phyloP scores from a whole-genome alignment of 2,113 vertebrate species.

The Tragulus kanchil region DNA sequence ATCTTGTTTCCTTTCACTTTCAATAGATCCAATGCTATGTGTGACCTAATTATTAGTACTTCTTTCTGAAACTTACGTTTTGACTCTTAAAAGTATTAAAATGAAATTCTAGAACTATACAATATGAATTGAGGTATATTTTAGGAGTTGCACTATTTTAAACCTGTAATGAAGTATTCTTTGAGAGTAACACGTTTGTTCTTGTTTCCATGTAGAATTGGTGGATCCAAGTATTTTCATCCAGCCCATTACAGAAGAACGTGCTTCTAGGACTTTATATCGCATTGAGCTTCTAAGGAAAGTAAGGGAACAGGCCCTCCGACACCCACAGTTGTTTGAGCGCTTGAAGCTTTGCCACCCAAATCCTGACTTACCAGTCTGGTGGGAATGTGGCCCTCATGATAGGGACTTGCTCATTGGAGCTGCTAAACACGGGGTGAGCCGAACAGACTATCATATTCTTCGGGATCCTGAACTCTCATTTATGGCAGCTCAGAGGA shows the following conservation, averaged over 20 bases:
- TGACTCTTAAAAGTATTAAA: constrained; percentile 25
- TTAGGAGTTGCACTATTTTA: constrained; percentile 22
- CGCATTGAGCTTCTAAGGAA: constrained; percentile 98
- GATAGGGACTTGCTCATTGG: constrained; percentile 97
- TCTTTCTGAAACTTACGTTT: constrained; percentile 8
- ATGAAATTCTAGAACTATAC: constrained; percentile 9
- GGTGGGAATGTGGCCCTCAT: constrained; percentile 97
- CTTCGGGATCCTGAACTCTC: constrained; percentile 97
- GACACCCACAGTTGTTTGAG: constrained; percentile 94
- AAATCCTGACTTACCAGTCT: constrained; percentile 96
- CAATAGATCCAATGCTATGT: not conserved
- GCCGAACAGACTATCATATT: constrained; percentile 99
- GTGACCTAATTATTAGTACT: not conserved
- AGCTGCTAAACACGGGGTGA: constrained; percentile 98
- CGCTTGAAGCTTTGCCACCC: constrained; percentile 95
- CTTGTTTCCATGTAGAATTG: constrained; percentile 88
- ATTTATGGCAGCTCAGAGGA: constrained; percentile 96
- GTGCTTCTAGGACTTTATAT: constrained; percentile 97
- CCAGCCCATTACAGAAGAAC: constrained; percentile 98
- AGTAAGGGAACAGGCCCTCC: constrained; percentile 97
- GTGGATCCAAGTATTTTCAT: constrained; percentile 95
- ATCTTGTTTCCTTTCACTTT: constrained; percentile 14
- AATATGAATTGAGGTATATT: not conserved
- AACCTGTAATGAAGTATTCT: not conserved
- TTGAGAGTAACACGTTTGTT: constrained; percentile 57